Base-by-base conservation (phyloP, 2,888 invertebrate genomes). In the Formica aserva region DNA sequence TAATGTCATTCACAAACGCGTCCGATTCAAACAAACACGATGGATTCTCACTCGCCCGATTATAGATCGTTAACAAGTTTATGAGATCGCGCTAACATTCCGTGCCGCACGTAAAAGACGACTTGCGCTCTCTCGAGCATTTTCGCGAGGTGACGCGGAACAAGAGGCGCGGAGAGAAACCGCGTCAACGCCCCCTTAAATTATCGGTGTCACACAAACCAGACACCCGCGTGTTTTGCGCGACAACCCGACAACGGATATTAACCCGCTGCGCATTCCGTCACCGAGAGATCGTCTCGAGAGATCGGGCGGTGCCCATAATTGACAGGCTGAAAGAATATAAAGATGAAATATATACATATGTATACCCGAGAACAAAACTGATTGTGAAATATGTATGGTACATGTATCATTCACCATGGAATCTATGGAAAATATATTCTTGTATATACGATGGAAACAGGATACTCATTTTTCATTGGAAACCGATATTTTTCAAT, bases 191-290 rank as follows among this genome's bases (percentile, higher is more conserved):
- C 88, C 88, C 85, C 87, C 67, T 80, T 26, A 29, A 57, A 82
- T 89, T 89, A 89, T 89, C 88, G 63, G 66, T 63, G 32, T 87
- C 83, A 85, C 71, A 72, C 84, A 83, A 86, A 77, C 26, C 88
- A 89, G 87, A 89, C 85, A 86, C 72, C 26, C 55, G 11, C 29
- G 41, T 69, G 26, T 66, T 66, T 26, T 65, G n/a, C 41, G 11
- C 32, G 60, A 29, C 78, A 41, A 32, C 41, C 26, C 26, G 72
- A 60, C 60, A 45, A 48, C 45, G 26, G 78, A 78, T 71, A 78
- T 78, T 78, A 78, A 32, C 57, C 57, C 78, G 71, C 71, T 18
- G 69, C 45, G 29, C 57, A 45, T 69, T 71, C 71, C 71, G 45
- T 32, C 45, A 69, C 15, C 69, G 67, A 45, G 18, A 13, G 22